Evolutionary conservation across 2,113 vertebrate species (phyloP), one percentile per base, ranked within the genome.

Genomic region (Carettochelys insculpta): DNA sequence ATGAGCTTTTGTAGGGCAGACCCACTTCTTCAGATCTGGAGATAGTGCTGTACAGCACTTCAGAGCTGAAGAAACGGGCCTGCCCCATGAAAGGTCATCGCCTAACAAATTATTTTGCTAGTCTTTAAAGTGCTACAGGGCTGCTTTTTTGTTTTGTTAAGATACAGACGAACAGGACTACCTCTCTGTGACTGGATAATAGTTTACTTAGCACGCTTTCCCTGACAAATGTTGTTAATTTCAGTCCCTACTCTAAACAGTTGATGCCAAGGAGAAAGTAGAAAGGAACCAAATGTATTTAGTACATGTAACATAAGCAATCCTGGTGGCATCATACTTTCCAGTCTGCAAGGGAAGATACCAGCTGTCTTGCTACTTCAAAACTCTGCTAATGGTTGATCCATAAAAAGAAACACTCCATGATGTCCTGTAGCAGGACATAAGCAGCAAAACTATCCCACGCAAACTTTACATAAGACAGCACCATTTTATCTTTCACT

Each of bases 351-450:
- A 88, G 86, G 93, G 25, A 90, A 56, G 34, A 51, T 31, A 89
- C 89, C 92, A 96, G 94, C 95, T 96, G 88, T 61, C 88, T 85
- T 90, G 52, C 80, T 94, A 90, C 87, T 92, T 95, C 87, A 87
- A 3, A 45, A 77, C 80, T 82, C 87, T 73, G 75, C 61, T 91
- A 89, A 83, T 52, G 73, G 78, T 47, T 79, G 58, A 94, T 76
- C 84, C 77, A 89, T 1, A 84, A 86, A 81, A 85, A 91, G 87
- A 83, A 20, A n/a, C 50, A 85, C 1, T 1, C 6, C 16, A 53
- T 45, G 41, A 53, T 82, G 50, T 8, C 31, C 53, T 0, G n/a
- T 61, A 61, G 25, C n/a, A 19, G 43, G 76, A 82, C 71, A 77
- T 16, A 78, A 16, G 80, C n/a, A 61, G 22, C 22, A 52, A 2